These are phyloP conservation scores for Python bivittatus DNA, from an alignment of 2,113 vertebrate species.

Conservation along the genomic window DNA sequence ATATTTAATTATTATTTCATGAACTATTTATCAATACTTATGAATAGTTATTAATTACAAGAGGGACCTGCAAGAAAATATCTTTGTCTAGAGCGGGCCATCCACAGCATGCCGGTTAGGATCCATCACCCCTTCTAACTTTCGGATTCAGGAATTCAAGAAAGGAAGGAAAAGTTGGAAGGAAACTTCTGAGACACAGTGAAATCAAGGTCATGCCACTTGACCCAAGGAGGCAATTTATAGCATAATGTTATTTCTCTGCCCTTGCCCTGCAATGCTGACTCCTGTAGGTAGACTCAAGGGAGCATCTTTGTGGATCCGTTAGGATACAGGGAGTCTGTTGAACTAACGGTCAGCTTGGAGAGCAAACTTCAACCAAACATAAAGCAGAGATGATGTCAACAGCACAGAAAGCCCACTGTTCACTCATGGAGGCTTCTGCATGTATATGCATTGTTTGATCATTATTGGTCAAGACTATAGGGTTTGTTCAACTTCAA, in stretches of 20 bases:
- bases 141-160: neutral
- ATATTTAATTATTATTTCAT: neutral
- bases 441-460: too few species aligned
- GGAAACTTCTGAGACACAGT: neutral
- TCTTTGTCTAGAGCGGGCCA: neutral
- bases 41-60: neutral
- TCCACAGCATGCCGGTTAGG: neutral
- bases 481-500: too few species aligned
- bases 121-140: neutral
- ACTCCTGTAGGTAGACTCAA: neutral
- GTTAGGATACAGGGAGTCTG: neutral
- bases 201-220: neutral
- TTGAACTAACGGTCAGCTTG: too few species aligned
- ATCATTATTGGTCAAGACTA: too few species aligned
- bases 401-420: too few species aligned
- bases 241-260: neutral
- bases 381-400: too few species aligned
- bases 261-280: neutral
- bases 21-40: neutral
- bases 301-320: neutral
- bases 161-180: neutral
- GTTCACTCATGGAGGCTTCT: too few species aligned
- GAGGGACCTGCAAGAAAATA: neutral
- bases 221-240: neutral
- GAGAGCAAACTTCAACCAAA: too few species aligned